These are phyloP conservation scores for Drosophila funebris DNA, from an alignment of 1,140 invertebrate species.

Conservation along the genomic window DNA sequence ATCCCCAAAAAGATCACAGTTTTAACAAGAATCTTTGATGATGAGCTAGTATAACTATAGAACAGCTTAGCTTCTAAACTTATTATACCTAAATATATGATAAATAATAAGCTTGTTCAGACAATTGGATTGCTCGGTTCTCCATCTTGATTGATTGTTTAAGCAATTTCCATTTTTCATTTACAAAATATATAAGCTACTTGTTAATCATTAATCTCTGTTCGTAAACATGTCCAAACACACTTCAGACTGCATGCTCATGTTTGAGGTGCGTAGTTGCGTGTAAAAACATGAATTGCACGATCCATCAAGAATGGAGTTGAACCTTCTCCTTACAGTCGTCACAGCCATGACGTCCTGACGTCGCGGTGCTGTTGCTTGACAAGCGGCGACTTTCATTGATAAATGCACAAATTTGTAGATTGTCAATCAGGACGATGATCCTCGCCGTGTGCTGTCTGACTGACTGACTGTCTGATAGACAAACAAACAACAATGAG, in stretches of 20 bases:
- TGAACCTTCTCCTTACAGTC: background rate
- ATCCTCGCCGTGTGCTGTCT: conserved; percentile 40
- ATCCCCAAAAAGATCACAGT: too few relatives aligned
- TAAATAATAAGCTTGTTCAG: too few relatives aligned
- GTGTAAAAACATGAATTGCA: conserved; percentile 72
- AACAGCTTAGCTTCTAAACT: too few relatives aligned
- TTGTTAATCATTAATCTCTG: conserved; percentile 12
- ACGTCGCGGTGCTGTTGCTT: conserved; percentile 29
- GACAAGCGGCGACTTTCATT: conserved; percentile 54
- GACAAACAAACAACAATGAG: conserved; percentile 63
- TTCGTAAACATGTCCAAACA: background rate
- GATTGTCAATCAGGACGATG: conserved; percentile 69
- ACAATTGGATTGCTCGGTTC: too few relatives aligned
- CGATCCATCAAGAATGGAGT: conserved; percentile 64
- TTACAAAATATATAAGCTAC: background rate
- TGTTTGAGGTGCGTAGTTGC: conserved; percentile 55
- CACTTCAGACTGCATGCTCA: background rate
- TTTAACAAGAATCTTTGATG: too few relatives aligned
- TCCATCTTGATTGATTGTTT: background rate
- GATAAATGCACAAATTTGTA: conserved; percentile 81
- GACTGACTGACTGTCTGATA: conserved; percentile 40
- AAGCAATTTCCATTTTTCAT: background rate
- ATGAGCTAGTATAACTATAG: too few relatives aligned
- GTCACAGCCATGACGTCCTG: too few relatives aligned
- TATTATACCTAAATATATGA: too few relatives aligned